A percentile compares a stretch with the other conserved stretches of the same genome.
Conservation (phyloP, 2,888 invertebrate species). For the Trachelus stipa region DNA sequence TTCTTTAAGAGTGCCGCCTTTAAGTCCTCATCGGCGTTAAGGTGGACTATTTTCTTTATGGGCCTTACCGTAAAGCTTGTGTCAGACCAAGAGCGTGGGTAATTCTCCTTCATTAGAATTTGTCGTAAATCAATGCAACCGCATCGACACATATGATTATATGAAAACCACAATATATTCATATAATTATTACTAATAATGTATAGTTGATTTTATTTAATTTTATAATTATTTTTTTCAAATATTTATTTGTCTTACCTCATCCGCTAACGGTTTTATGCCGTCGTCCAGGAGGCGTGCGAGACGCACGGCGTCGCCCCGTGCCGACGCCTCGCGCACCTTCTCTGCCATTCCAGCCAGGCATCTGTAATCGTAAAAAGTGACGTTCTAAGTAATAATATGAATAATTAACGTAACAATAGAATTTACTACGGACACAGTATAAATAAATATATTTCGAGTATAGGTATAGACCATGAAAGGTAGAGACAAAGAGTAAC, state of each 20-base stretch:
- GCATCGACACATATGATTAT: neutral
- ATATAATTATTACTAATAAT: neutral
- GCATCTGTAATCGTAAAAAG: conserved; percentile 43
- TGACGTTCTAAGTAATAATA: conserved; percentile 15
- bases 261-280: conserved; percentile 61
- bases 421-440: neutral
- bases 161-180: too few species aligned
- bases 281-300: conserved; percentile 63
- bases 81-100: neutral
- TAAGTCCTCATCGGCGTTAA: neutral
- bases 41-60: neutral
- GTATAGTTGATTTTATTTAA: neutral
- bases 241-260: conserved; percentile 49
- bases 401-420: neutral
- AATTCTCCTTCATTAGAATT: neutral
- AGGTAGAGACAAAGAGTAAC: neutral
- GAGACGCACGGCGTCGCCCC: conserved; percentile 64
- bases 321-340: conserved; percentile 67
- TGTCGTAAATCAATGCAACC: neutral
- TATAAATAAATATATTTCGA: neutral
- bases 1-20: neutral
- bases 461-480: neutral
- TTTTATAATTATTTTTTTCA: neutral
- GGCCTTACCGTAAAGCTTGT: neutral
- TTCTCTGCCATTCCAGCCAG: conserved; percentile 65